These are phyloP conservation scores for Scytalopus superciliaris DNA, from an alignment of 2,113 vertebrate genomes.

Conservation along the genomic window DNA sequence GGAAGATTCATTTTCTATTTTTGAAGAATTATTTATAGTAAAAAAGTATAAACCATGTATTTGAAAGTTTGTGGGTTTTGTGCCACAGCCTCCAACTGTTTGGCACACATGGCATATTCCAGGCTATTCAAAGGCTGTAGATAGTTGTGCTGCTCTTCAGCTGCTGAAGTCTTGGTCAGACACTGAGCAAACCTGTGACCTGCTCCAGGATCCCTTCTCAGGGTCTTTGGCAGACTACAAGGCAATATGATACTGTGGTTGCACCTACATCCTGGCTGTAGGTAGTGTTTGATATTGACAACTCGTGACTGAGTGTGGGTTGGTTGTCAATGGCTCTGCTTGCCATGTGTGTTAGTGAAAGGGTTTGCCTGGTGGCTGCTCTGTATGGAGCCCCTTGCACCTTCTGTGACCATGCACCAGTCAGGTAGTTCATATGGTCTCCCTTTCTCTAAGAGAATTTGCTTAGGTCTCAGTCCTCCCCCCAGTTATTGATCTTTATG, in stretches of 20 bases:
- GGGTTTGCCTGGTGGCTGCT: background rate
- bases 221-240: background rate
- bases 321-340: background rate
- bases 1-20: background rate
- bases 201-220: background rate
- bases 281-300: background rate
- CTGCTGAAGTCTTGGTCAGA: background rate
- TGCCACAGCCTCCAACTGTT: background rate
- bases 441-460: too few species aligned
- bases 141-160: background rate
- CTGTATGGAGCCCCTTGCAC: accelerated
- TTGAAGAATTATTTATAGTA: background rate
- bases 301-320: background rate
- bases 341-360: accelerated
- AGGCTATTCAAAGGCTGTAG: background rate
- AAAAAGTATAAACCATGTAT: background rate
- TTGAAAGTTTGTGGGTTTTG: background rate
- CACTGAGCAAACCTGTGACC: background rate
- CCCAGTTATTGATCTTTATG: background rate
- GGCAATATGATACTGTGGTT: background rate
- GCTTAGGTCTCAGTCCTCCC: background rate
- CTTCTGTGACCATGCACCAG: accelerated
- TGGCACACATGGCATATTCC: background rate
- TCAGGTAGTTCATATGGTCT: background rate
- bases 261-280: background rate